Conservation (phyloP, 2,797 vertebrate genomes). For the Lerista edwardsae region DNA sequence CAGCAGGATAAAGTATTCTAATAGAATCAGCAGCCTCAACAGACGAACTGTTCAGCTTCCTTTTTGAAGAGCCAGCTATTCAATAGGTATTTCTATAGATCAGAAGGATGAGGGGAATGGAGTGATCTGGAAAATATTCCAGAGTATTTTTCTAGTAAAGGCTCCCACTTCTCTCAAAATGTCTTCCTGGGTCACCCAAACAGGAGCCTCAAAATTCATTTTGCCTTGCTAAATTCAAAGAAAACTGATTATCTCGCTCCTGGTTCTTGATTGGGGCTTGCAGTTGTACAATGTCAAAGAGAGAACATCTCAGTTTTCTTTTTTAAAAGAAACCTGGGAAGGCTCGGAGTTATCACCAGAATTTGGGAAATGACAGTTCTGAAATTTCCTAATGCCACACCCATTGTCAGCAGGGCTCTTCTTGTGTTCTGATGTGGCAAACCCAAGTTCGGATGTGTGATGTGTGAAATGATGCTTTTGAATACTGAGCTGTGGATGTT, state of each 20-base stretch:
- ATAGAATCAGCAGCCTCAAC: too few species aligned
- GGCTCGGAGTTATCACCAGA: background rate
- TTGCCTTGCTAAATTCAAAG: conserved; percentile 1
- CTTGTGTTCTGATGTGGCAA: too few species aligned
- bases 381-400: too few species aligned
- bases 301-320: background rate
- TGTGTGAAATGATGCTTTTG: background rate
- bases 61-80: background rate
- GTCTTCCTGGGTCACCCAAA: background rate
- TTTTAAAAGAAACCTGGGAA: background rate
- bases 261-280: background rate
- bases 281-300: background rate
- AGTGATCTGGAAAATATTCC: too few species aligned
- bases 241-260: background rate
- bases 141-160: too few species aligned
- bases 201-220: background rate
- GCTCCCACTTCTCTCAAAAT: background rate
- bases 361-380: too few species aligned
- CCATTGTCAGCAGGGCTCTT: background rate
- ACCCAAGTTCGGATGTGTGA: background rate
- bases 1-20: too few species aligned
- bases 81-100: background rate
- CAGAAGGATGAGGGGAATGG: background rate
- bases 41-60: too few species aligned
- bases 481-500: background rate